Conservation (phyloP, 2,113 vertebrate genomes). For the Ursus arctos region DNA sequence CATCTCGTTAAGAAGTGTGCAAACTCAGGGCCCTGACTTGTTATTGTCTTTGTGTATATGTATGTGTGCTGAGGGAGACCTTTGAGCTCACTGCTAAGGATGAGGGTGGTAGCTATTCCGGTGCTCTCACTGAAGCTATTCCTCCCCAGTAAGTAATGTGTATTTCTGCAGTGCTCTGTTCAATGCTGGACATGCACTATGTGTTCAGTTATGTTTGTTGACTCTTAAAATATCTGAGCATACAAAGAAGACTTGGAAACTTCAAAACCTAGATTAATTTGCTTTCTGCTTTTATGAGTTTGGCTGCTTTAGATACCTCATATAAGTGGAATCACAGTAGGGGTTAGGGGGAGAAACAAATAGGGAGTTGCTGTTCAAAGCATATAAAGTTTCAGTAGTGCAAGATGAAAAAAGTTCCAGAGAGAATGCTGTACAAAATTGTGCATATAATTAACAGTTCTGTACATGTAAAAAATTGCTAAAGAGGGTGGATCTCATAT, state of each 20-base stretch:
- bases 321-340: not conserved
- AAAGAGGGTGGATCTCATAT: not conserved
- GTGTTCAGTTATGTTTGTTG: not conserved
- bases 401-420: not conserved
- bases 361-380: not conserved
- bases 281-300: not conserved
- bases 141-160: not conserved
- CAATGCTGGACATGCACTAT: not conserved
- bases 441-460: not conserved
- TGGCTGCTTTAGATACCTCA: not conserved
- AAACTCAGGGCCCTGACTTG: not conserved
- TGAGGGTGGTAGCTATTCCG: fast-evolving
- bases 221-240: not conserved
- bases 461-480: not conserved
- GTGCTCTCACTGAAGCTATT: not conserved
- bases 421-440: not conserved
- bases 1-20: not conserved
- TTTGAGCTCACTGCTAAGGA: not conserved
- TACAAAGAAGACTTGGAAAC: not conserved
- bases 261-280: not conserved
- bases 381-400: not conserved
- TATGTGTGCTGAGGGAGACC: not conserved
- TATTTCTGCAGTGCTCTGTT: not conserved
- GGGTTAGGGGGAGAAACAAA: too few relatives aligned
- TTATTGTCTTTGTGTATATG: not conserved